These are phyloP conservation scores for Perognathus longimembris DNA, from an alignment of 2,113 vertebrate species.

Conservation along the genomic window DNA sequence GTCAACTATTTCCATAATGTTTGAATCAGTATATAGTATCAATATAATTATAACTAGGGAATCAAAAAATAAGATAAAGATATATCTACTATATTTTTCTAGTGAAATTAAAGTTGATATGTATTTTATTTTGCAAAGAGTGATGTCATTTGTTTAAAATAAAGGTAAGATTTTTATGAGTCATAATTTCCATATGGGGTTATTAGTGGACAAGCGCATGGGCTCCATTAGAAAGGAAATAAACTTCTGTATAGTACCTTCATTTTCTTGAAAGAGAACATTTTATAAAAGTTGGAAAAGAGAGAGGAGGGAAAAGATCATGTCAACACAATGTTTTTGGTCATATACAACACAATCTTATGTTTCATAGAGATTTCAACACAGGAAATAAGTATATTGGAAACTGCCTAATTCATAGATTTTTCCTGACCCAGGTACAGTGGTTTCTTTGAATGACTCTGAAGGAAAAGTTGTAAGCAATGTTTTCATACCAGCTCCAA, in stretches of 20 bases:
- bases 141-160: constrained; percentile 77
- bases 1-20: background rate
- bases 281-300: constrained; percentile 78
- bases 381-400: constrained; percentile 78
- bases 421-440: constrained; percentile 75
- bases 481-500: constrained; percentile 68
- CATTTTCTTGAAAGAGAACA: constrained; percentile 83
- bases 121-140: constrained; percentile 63
- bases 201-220: constrained; percentile 84
- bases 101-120: background rate
- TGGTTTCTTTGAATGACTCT: constrained; percentile 75
- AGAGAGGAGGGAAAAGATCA: constrained; percentile 76
- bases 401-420: constrained; percentile 77
- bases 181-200: constrained; percentile 82
- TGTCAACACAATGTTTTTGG: constrained; percentile 81
- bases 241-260: constrained; percentile 79
- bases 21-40: background rate
- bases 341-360: constrained; percentile 80
- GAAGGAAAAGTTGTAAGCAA: constrained; percentile 69
- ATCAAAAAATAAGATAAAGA: background rate
- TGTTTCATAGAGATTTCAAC: constrained; percentile 81
- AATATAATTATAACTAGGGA: constrained; percentile 43
- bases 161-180: constrained; percentile 79
- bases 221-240: constrained; percentile 86
- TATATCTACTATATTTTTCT: background rate